These are phyloP conservation scores for Danio albolineatus DNA, from an alignment of 2,797 vertebrate species.

Conservation along the genomic window DNA sequence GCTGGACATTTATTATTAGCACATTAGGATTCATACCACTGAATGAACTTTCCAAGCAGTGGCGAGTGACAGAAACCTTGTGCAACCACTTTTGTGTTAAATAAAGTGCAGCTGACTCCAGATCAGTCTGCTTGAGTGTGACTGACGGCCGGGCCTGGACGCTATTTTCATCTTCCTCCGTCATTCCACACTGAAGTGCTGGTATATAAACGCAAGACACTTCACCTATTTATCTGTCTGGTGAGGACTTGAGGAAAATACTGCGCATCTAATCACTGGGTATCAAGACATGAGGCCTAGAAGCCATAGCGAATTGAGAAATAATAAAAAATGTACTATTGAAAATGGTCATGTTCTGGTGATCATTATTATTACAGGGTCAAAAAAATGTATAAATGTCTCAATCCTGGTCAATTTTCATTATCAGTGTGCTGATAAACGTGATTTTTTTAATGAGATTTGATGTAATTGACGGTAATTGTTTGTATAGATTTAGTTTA, in stretches of 20 bases:
- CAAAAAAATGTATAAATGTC: too few relatives aligned
- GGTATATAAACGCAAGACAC: background rate
- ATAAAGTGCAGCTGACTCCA: conserved; percentile 17
- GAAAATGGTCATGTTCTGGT: conserved; percentile 9
- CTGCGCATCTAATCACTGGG: background rate
- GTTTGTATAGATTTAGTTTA: too few relatives aligned
- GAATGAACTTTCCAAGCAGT: background rate
- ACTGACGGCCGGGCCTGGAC: conserved; percentile 54
- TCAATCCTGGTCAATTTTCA: too few relatives aligned
- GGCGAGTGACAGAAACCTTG: conserved; percentile 11
- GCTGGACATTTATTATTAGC: background rate
- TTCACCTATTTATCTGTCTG: background rate
- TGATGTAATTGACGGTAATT: too few relatives aligned
- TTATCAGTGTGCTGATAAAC: too few relatives aligned
- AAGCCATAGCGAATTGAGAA: background rate
- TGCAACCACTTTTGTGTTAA: conserved; percentile 23
- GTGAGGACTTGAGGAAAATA: background rate
- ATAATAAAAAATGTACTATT: background rate
- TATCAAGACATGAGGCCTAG: background rate
- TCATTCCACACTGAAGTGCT: conserved; percentile 42
- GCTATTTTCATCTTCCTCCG: conserved; percentile 49
- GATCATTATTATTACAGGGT: background rate
- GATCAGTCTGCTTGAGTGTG: conserved; percentile 24
- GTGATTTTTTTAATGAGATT: too few relatives aligned
- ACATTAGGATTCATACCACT: background rate